phyloP scores from a whole-genome alignment of 2,113 vertebrate genomes.

The Chinchilla lanigera region DNA sequence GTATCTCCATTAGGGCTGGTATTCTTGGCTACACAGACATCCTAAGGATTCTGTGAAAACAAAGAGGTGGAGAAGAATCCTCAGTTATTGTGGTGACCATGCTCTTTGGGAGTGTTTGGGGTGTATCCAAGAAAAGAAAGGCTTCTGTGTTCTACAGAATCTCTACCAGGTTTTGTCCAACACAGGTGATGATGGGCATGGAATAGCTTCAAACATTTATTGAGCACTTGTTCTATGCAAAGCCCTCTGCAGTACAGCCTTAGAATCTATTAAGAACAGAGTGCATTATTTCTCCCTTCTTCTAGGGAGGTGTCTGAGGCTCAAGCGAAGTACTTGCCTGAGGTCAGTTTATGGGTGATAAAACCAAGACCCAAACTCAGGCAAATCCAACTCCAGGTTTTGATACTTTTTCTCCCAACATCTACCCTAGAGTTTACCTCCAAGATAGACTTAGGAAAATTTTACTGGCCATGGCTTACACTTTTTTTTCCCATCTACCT shows the following conservation, averaged over 20 bases:
- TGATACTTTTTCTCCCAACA: background rate
- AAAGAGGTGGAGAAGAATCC: background rate
- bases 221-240: background rate
- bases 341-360: background rate
- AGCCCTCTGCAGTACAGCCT: background rate
- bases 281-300: background rate
- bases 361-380: background rate
- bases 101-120: background rate
- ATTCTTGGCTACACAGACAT: background rate
- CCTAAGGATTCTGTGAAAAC: background rate
- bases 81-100: fast-evolving
- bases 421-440: background rate
- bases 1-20: background rate
- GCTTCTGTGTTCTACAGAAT: fast-evolving
- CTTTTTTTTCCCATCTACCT: background rate
- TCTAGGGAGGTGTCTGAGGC: background rate
- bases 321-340: background rate
- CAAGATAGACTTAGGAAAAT: background rate
- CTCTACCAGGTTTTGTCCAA: background rate
- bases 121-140: background rate
- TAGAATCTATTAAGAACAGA: background rate
- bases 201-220: background rate
- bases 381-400: background rate
- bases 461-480: background rate
- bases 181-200: background rate